Evolutionary conservation across 2,888 invertebrate genomes (phyloP).

Genomic region (Fragum fragum): DNA sequence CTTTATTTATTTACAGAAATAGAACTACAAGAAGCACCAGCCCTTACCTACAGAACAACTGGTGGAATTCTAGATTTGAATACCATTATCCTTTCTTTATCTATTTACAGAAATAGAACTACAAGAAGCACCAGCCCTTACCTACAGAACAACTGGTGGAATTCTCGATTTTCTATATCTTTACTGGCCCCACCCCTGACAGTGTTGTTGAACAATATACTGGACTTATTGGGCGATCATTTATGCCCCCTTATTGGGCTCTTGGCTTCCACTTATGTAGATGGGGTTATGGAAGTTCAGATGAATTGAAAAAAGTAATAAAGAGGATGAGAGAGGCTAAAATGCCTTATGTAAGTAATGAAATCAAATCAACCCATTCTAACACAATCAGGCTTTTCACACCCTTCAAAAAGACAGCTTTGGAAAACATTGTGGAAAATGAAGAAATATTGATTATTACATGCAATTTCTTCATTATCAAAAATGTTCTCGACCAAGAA

Average conservation of each 20-base stretch:
- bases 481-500: too few relatives aligned
- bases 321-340: slow-evolving; percentile 72
- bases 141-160: slow-evolving; percentile 93
- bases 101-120: slow-evolving; percentile 15
- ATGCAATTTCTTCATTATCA: too few relatives aligned
- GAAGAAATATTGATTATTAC: too few relatives aligned
- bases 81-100: too few relatives aligned
- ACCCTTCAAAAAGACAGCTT: too few relatives aligned
- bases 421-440: too few relatives aligned
- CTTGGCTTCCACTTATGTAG: slow-evolving; percentile 95
- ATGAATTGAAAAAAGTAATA: slow-evolving; percentile 72
- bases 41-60: too few relatives aligned
- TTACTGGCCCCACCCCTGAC: slow-evolving; percentile 91
- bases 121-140: slow-evolving; percentile 90
- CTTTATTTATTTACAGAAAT: too few relatives aligned
- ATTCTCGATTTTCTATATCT: slow-evolving; percentile 92
- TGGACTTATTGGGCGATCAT: slow-evolving; percentile 77
- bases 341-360: slow-evolving; percentile 75
- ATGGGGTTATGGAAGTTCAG: slow-evolving; percentile 85
- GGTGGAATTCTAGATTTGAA: too few relatives aligned
- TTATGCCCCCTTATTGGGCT: slow-evolving; percentile 90
- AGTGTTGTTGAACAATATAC: slow-evolving; percentile 86
- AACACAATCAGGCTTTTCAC: too few relatives aligned
- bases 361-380: too few relatives aligned
- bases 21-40: too few relatives aligned